phyloP scores from a whole-genome alignment of 1,140 invertebrate species.

The Leptestheria dahalacensis region DNA sequence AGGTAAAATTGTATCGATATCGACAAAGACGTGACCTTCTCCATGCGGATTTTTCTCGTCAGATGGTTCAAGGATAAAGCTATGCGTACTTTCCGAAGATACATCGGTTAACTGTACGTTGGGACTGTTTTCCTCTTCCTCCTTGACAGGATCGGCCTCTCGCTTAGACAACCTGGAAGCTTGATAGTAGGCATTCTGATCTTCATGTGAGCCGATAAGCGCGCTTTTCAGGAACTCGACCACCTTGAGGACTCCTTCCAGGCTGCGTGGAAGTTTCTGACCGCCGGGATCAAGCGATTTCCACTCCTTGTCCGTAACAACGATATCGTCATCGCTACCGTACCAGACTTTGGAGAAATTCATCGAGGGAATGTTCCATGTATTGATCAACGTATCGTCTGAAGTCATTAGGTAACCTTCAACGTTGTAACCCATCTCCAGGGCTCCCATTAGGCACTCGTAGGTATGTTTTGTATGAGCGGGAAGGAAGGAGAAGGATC shows the following conservation, averaged over 20 bases:
- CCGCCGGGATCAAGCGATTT: conserved; percentile 22
- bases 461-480: conserved; percentile 24
- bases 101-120: background rate
- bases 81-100: background rate
- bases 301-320: conserved; percentile 20
- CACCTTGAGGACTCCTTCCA: conserved; percentile 21
- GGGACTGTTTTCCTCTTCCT: background rate
- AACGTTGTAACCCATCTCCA: conserved; percentile 28
- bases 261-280: conserved; percentile 22
- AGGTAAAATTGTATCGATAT: too few species aligned
- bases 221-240: conserved; percentile 13
- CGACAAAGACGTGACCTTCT: too few species aligned
- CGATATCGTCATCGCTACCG: conserved; percentile 19
- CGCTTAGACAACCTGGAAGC: conserved; percentile 4
- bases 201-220: conserved; percentile 11
- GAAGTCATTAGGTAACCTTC: conserved; percentile 25
- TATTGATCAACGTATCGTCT: conserved; percentile 24
- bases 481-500: conserved; percentile 25
- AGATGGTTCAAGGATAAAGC: background rate
- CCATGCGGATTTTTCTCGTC: too few species aligned
- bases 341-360: conserved; percentile 23
- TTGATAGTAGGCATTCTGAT: background rate
- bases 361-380: conserved; percentile 21
- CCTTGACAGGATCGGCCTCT: background rate
- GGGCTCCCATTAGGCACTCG: conserved; percentile 26